Evolutionary conservation across 2,888 invertebrate genomes (phyloP).

Genomic region (Ophonus ardosiacus): DNA sequence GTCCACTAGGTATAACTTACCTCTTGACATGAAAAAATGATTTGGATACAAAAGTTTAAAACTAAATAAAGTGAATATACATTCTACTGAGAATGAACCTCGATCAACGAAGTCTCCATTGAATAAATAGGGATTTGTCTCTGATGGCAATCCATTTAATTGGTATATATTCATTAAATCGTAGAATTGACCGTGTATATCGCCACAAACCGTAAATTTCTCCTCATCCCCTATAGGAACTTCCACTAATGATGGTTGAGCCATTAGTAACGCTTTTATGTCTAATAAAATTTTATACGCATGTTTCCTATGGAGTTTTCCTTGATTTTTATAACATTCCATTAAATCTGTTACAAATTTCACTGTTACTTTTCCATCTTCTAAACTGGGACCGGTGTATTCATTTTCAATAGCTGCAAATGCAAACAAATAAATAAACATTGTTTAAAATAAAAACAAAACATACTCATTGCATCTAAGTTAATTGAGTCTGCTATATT

Average conservation of each 20-base stretch:
- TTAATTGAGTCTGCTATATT: slow-evolving; percentile 93
- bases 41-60: slow-evolving; percentile 97
- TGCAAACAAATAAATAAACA: neutral
- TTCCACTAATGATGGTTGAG: slow-evolving; percentile 92
- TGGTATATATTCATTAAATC: slow-evolving; percentile 98
- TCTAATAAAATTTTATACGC: slow-evolving; percentile 98
- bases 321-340: slow-evolving; percentile 93
- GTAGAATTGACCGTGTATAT: slow-evolving; percentile 99
- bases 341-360: slow-evolving; percentile 94
- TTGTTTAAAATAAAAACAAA: slow-evolving; percentile 7
- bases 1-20: slow-evolving; percentile 82
- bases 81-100: slow-evolving; percentile 99
- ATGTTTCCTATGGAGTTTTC: slow-evolving; percentile 96
- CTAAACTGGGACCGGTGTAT: slow-evolving; percentile 93
- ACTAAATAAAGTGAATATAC: slow-evolving; percentile 97
- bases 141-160: slow-evolving; percentile 96
- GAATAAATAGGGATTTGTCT: slow-evolving; percentile 97
- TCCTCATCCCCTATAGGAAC: slow-evolving; percentile 90
- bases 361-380: slow-evolving; percentile 91
- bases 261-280: slow-evolving; percentile 89
- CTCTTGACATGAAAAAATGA: slow-evolving; percentile 98
- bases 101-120: slow-evolving; percentile 99
- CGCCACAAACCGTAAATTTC: slow-evolving; percentile 99
- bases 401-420: slow-evolving; percentile 92
- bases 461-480: slow-evolving; percentile 93